phyloP scores from a whole-genome alignment of 1,140 invertebrate species.

The Diplogasteroides magnus region DNA sequence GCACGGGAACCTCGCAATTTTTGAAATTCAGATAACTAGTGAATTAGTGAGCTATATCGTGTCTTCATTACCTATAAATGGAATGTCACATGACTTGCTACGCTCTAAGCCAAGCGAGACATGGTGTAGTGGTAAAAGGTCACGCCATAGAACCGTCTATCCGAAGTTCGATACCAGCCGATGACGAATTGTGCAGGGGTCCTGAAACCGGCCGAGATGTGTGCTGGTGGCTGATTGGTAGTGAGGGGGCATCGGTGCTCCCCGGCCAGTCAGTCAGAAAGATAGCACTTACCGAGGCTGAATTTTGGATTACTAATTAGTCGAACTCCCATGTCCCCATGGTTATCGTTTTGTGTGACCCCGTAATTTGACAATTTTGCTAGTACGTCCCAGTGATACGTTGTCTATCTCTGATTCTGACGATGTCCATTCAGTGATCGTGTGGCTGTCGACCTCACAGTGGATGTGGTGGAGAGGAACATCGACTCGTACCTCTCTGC shows the following conservation, averaged over 20 bases:
- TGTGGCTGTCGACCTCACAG: conserved; percentile 51
- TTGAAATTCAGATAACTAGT: neutral
- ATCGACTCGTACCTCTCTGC: conserved; percentile 85
- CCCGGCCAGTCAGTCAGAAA: conserved; percentile 4
- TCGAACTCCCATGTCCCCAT: neutral
- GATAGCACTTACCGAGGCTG: conserved; percentile 20
- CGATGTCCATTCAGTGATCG: conserved; percentile 30
- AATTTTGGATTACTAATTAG: neutral
- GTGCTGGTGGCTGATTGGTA: conserved; percentile 23
- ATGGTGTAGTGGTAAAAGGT: too few species aligned
- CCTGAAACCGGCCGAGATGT: conserved; percentile 44
- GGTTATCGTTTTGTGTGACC: neutral
- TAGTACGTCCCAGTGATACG: neutral
- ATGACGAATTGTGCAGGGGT: conserved; percentile 48
- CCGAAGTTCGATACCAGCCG: conserved; percentile 10
- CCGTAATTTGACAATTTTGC: neutral
- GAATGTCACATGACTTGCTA: neutral
- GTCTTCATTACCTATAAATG: neutral
- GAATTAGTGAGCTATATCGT: neutral
- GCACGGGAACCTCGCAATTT: neutral
- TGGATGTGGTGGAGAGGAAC: conserved; percentile 67
- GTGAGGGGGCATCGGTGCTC: conserved; percentile 6
- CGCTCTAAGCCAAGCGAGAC: neutral
- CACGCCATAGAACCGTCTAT: too few species aligned
- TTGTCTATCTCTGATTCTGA: neutral